These are phyloP conservation scores for Nomada ruficornis DNA, from an alignment of 2,888 invertebrate species.

Conservation along the genomic window DNA sequence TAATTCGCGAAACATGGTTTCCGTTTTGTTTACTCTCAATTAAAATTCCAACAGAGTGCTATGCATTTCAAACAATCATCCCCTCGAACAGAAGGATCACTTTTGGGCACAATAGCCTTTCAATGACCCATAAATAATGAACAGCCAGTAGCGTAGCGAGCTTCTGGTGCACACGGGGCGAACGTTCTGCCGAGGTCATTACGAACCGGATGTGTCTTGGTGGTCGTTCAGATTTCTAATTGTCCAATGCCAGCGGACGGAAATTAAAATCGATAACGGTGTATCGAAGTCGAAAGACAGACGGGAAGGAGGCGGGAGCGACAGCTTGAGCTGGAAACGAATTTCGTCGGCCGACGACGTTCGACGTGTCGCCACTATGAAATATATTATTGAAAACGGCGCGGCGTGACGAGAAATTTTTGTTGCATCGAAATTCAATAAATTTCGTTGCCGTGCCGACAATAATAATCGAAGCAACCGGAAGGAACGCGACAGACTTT, in stretches of 20 bases:
- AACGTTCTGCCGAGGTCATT: conserved; percentile 3
- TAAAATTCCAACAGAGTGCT: not conserved
- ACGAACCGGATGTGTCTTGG: conserved; percentile 4
- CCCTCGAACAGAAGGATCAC: not conserved
- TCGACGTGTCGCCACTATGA: conserved; percentile 7
- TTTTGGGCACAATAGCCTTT: not conserved
- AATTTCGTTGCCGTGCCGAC: conserved; percentile 27
- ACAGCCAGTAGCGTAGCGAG: not conserved
- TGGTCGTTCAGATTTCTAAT: conserved; percentile 12
- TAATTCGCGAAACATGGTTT: too few species aligned
- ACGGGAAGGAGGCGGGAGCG: not conserved
- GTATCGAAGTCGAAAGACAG: conserved; percentile 11
- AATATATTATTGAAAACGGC: conserved; percentile 35
- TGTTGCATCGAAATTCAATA: conserved; percentile 43
- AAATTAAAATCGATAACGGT: conserved; percentile 26
- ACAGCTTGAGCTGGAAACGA: not conserved
- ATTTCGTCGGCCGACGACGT: not conserved
- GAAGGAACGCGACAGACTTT: not conserved
- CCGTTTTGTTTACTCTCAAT: not conserved
- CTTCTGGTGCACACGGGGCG: not conserved
- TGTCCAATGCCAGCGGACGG: conserved; percentile 10
- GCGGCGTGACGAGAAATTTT: conserved; percentile 29
- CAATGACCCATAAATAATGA: not conserved
- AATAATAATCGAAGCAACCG: conserved; percentile 13
- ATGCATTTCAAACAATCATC: not conserved